Conservation (phyloP, 2,113 vertebrate genomes). For the Ifrita kowaldi region DNA sequence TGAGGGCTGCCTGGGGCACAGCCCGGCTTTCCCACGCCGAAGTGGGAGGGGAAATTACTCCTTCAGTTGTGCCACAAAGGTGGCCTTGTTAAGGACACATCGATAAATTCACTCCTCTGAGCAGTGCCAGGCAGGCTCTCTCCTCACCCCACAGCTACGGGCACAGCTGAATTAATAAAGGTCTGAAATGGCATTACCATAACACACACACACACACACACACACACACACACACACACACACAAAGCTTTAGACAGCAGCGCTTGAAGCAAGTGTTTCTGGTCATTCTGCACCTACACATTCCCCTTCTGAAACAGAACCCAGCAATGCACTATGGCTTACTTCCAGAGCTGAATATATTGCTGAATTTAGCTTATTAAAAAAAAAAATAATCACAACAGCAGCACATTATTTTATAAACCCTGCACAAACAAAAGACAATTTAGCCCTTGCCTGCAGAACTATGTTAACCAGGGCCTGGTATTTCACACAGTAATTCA, state of each 20-base stretch:
- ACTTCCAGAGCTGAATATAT: slow-evolving; percentile 44
- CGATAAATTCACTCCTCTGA: not conserved
- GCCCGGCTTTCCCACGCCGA: not conserved
- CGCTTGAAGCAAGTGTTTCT: not conserved
- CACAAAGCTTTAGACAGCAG: slow-evolving; percentile 22
- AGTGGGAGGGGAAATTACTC: not conserved
- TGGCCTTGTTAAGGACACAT: not conserved
- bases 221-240: not conserved
- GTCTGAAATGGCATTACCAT: not conserved
- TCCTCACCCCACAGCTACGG: not conserved
- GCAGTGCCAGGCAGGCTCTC: not conserved
- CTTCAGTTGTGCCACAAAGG: not conserved
- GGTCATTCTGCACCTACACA: not conserved
- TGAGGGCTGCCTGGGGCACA: not conserved
- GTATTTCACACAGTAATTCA: not conserved
- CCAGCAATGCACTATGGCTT: slow-evolving; percentile 23
- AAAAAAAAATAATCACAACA: not conserved
- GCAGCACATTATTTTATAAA: slow-evolving; percentile 10
- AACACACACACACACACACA: not conserved
- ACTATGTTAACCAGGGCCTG: not conserved
- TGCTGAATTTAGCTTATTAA: slow-evolving; percentile 27
- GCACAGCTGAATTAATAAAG: not conserved
- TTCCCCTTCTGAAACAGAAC: not conserved
- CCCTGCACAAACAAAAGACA: slow-evolving; percentile 8
- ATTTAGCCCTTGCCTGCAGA: not conserved